Evolutionary conservation across 2,113 vertebrate species (phyloP).

Genomic region (Seriola quinqueradiata): DNA sequence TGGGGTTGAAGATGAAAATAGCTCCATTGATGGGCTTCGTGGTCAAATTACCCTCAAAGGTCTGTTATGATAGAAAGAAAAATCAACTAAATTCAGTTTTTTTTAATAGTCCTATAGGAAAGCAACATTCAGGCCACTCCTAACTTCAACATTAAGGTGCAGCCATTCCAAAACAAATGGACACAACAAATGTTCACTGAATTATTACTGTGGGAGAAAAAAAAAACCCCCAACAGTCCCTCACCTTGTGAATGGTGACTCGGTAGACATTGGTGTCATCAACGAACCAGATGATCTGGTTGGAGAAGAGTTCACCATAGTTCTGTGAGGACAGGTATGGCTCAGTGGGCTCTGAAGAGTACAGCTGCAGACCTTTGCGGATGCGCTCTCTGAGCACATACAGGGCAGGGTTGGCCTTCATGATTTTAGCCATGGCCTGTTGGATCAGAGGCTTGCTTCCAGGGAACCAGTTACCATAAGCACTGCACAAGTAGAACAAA

Average conservation of each 20-base stretch:
- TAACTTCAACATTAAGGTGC: neutral
- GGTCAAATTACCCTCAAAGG: conserved; percentile 99
- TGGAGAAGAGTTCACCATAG: conserved; percentile 99
- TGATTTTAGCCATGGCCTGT: conserved; percentile 99
- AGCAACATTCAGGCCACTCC: neutral
- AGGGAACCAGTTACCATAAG: conserved; percentile 99
- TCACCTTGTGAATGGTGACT: conserved; percentile 99
- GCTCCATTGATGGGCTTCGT: conserved; percentile 99
- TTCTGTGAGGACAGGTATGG: conserved; percentile 99
- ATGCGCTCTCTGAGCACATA: conserved; percentile 98
- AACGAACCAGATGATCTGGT: conserved; percentile 99
- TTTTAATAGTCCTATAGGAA: neutral
- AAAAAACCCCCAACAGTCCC: too few species aligned
- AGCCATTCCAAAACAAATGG: neutral
- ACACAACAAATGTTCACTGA: neutral
- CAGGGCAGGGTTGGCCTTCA: conserved; percentile 98
- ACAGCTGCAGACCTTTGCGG: conserved; percentile 97
- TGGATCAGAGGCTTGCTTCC: conserved; percentile 98
- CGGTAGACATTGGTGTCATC: conserved; percentile 99
- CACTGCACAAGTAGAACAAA: conserved; percentile 79
- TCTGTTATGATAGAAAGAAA: conserved; percentile 79
- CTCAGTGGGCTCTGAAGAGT: conserved; percentile 98
- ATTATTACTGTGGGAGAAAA: neutral
- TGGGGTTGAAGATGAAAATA: conserved; percentile 99
- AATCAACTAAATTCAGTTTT: neutral